Percentiles rank a stretch among this genome's conserved stretches.
Conservation (phyloP, 2,797 vertebrate genomes). For the Mormyrus proboscirostris region DNA sequence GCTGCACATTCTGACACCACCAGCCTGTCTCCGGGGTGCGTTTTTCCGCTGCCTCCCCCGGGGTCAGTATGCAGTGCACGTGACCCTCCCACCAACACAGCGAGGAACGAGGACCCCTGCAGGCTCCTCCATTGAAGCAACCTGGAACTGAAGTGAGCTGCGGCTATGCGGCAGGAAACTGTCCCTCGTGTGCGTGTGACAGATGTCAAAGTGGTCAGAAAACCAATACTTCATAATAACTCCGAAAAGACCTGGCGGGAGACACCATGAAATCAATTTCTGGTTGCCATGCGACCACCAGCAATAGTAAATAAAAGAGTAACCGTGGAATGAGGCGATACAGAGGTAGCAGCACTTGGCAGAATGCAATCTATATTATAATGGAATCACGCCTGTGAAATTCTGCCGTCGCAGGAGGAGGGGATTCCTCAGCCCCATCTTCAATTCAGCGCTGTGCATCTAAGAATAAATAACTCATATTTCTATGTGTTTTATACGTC, state of each 20-base stretch:
- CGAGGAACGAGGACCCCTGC: not conserved
- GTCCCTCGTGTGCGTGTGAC: constrained; percentile 45
- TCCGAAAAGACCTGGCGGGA: constrained; percentile 38
- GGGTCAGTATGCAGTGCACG: not conserved
- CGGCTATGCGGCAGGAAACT: constrained; percentile 42
- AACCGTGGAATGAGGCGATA: constrained; percentile 39
- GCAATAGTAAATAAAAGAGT: constrained; percentile 38
- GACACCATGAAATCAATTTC: constrained; percentile 48
- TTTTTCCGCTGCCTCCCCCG: not conserved
- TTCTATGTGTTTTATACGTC: constrained; percentile 6
- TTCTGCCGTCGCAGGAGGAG: constrained; percentile 23
- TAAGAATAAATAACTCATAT: not conserved
- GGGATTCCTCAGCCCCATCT: not conserved
- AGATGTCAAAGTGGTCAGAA: constrained; percentile 34
- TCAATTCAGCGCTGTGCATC: not conserved
- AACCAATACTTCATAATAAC: constrained; percentile 51
- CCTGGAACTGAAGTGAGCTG: constrained; percentile 49
- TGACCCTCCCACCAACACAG: not conserved
- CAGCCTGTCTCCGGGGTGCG: not conserved
- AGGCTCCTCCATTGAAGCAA: constrained; percentile 50
- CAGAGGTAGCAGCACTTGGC: constrained; percentile 27
- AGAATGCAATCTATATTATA: constrained; percentile 25
- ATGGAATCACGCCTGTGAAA: constrained; percentile 19
- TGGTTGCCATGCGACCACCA: constrained; percentile 50
- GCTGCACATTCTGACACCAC: not conserved